A percentile compares a stretch with the other conserved stretches of the same genome.
Evolutionary conservation across 1,140 invertebrate genomes (phyloP).

Genomic region (Nasonia vitripennis): DNA sequence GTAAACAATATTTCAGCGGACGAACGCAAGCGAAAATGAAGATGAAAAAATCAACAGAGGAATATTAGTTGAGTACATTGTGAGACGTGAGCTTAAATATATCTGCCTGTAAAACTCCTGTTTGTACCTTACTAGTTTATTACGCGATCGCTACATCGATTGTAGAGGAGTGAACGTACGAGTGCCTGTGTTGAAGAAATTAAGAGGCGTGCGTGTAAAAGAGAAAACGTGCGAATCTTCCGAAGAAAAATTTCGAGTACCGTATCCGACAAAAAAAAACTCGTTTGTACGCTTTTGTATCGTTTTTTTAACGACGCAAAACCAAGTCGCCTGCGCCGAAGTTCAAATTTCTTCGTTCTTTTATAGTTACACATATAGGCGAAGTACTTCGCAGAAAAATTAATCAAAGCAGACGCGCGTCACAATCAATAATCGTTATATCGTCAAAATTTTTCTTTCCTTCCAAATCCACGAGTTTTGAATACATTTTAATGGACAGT

Average conservation of each 20-base stretch:
- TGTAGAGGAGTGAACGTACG: constrained; percentile 49
- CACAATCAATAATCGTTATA: not conserved
- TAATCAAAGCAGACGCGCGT: not conserved
- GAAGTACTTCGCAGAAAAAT: not conserved
- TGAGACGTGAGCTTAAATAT: constrained; percentile 65
- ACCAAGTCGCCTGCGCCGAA: constrained; percentile 53
- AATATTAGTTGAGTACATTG: constrained; percentile 9
- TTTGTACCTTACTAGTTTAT: constrained; percentile 68
- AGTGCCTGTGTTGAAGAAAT: constrained; percentile 27
- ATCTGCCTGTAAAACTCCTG: constrained; percentile 63
- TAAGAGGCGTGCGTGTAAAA: not conserved
- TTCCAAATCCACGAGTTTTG: no score
- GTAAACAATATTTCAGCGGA: not conserved
- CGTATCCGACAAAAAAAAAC: constrained; percentile 18
- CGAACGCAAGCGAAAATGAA: not conserved
- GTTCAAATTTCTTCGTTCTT: constrained; percentile 29
- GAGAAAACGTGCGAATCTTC: not conserved
- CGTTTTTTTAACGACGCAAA: constrained; percentile 51
- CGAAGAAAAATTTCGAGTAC: constrained; percentile 35
- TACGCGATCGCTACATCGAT: constrained; percentile 58
- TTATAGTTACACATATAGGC: not conserved
- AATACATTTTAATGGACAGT: not conserved
- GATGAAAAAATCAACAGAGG: not conserved
- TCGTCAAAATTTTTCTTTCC: not conserved
- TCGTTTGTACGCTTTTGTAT: constrained; percentile 44